Evolutionary conservation across 1,140 invertebrate species (phyloP), one percentile per base, ranked within the genome.

Genomic region (Hycleus phaleratus): DNA sequence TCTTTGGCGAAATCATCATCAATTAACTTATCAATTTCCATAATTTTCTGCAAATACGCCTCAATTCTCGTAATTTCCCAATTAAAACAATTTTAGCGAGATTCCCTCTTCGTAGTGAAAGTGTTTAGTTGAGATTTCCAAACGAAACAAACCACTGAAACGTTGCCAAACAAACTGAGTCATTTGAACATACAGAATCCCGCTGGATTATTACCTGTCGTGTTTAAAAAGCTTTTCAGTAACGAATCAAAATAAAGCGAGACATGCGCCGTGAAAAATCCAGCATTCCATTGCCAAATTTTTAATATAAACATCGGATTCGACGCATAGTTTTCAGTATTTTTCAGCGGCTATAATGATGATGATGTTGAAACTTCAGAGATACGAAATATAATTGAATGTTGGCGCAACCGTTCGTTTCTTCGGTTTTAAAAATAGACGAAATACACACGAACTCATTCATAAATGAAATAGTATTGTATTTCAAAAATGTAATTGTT

Each of bases 81-180:
- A 26, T 3, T 38, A 32, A 32, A 32, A 18, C 18, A 18, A 18
- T 18, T 32, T 32, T 2, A 32, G 3, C 2, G 32, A 32, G 10
- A 11, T 52, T 53, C 46, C 42, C 32, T 1, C 18, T 4, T 32
- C 32, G 32, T 1, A 53, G 51, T 53, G 51, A 53, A 53, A 53
- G 51, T 53, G 39, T 42, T 52, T 18, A 18, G 32, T 32, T 7
- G 7, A 32, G 7, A 32, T 5, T 32, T 32, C 38, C 43, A 45
- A 38, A 45, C 49, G 51, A 53, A 53, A 46, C 51, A 53, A 53
- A 25, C 51, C 51, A 45, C 42, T 53, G 51, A 53, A 53, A 18
- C 51, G 51, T 26, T 53, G 51, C 51, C 51, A 53, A 53, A 53
- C 51, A 53, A 53, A 53, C 51, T 53, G 51, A 53, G 51, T 53